Percentiles rank a stretch among this genome's conserved stretches.
phyloP scores from a whole-genome alignment of 2,113 vertebrate genomes.

The Trematomus loennbergii region DNA sequence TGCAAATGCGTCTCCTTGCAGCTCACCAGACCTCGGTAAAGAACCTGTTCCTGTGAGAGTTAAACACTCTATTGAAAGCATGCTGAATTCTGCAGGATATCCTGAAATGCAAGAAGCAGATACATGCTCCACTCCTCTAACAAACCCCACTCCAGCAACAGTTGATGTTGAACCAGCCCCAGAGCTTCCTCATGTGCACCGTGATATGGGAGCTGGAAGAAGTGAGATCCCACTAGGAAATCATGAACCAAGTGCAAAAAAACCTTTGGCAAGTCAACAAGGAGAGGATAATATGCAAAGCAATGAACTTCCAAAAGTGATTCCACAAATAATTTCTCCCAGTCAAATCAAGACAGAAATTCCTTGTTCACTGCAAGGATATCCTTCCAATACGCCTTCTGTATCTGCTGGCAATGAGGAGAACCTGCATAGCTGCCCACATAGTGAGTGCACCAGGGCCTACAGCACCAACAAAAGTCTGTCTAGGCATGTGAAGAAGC shows the following conservation, averaged over 20 bases:
- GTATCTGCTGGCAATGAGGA: slow-evolving; percentile 69
- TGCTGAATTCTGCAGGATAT: slow-evolving; percentile 66
- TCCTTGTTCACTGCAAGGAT: slow-evolving; percentile 69
- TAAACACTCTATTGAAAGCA: slow-evolving; percentile 80
- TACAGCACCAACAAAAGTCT: slow-evolving; percentile 98
- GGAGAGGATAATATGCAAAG: slow-evolving; percentile 41
- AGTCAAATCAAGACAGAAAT: slow-evolving; percentile 77
- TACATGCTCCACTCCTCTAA: slow-evolving; percentile 75
- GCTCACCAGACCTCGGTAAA: slow-evolving; percentile 44
- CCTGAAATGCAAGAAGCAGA: slow-evolving; percentile 63
- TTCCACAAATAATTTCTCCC: slow-evolving; percentile 67
- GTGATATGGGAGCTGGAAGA: slow-evolving; percentile 14
- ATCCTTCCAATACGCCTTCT: slow-evolving; percentile 58
- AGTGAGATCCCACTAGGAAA: slow-evolving; percentile 35
- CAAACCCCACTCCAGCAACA: slow-evolving; percentile 56
- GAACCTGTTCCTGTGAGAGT: slow-evolving; percentile 65
- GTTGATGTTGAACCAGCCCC: slow-evolving; percentile 34
- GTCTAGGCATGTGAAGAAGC: slow-evolving; percentile 97
- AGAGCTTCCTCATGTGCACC: slow-evolving; percentile 20
- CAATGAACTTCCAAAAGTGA: slow-evolving; percentile 49
- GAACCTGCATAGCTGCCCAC: slow-evolving; percentile 91
- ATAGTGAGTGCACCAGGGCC: slow-evolving; percentile 91
- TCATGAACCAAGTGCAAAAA: slow-evolving; percentile 40
- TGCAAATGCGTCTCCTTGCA: slow-evolving; percentile 47
- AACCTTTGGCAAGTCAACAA: slow-evolving; percentile 44